Percentiles rank a stretch among this genome's conserved stretches.
phyloP scores from a whole-genome alignment of 2,113 vertebrate genomes.

The Collichthys lucidus region DNA sequence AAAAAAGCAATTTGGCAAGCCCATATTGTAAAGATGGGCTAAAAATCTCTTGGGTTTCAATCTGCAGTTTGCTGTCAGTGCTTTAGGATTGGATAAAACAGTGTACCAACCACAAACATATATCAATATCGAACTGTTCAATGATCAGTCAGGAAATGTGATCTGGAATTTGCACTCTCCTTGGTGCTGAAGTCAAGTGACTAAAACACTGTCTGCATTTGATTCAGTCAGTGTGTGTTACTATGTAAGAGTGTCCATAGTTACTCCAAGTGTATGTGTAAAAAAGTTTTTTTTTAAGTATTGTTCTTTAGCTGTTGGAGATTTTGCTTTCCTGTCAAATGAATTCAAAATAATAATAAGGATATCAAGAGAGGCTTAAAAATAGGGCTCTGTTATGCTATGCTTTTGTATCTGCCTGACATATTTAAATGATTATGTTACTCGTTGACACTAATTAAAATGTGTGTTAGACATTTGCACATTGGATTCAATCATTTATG shows the following conservation, averaged over 20 bases:
- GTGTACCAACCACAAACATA: too few species aligned
- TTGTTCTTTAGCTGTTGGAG: background rate
- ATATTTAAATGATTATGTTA: background rate
- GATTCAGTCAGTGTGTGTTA: too few species aligned
- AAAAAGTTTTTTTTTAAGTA: too few species aligned
- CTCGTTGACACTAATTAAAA: background rate
- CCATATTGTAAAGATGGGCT: background rate
- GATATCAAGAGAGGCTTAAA: background rate
- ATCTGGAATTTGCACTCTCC: background rate
- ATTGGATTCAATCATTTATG: background rate
- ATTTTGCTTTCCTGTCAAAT: background rate
- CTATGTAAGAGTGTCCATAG: background rate
- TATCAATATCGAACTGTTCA: background rate
- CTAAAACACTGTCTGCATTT: background rate
- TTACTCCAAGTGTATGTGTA: background rate
- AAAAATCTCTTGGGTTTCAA: background rate
- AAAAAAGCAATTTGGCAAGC: background rate
- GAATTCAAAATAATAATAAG: too few species aligned
- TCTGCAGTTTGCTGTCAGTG: too few species aligned
- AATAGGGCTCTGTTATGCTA: background rate
- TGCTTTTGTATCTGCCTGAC: background rate
- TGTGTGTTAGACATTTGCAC: background rate
- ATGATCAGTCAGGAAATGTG: background rate
- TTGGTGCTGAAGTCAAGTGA: conserved; percentile 13
- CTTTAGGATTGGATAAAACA: too few species aligned